Conservation (phyloP, 2,797 vertebrate species). For the Chaunax sp. region DNA sequence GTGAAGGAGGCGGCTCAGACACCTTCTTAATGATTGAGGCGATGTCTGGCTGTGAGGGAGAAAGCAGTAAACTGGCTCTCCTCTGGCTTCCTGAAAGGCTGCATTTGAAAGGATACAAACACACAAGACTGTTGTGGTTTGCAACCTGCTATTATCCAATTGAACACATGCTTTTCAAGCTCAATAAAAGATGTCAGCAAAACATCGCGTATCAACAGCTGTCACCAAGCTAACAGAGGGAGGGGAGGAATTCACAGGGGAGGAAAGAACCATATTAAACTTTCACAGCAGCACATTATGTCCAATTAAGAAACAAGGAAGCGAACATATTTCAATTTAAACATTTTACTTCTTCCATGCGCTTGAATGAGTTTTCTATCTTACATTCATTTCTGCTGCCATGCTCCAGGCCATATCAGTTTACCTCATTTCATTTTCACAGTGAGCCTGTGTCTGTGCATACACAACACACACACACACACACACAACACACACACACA, state of each 20-base stretch:
- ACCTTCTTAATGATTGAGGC: conserved; percentile 46
- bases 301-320: conserved; percentile 15
- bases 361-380: conserved; percentile 17
- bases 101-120: conserved; percentile 14
- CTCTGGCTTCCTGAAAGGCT: conserved; percentile 17
- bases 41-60: conserved; percentile 17
- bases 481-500: conserved; percentile 3
- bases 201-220: conserved; percentile 18
- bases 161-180: conserved; percentile 22
- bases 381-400: conserved; percentile 18
- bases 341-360: not conserved
- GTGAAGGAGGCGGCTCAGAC: conserved; percentile 6
- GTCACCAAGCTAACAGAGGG: conserved; percentile 16
- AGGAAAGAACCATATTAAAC: conserved; percentile 7
- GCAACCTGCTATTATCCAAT: conserved; percentile 32
- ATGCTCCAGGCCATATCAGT: conserved; percentile 6
- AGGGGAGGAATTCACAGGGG: not conserved
- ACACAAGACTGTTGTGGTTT: conserved; percentile 1
- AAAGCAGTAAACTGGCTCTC: conserved; percentile 11
- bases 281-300: conserved; percentile 14
- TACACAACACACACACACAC: not conserved
- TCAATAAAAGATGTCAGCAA: conserved; percentile 30
- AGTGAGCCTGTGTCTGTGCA: not conserved
- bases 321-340: conserved; percentile 9
- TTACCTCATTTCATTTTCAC: conserved; percentile 23